Base-by-base conservation (phyloP, 2,888 invertebrate species). In the Hoplodrina blanda region DNA sequence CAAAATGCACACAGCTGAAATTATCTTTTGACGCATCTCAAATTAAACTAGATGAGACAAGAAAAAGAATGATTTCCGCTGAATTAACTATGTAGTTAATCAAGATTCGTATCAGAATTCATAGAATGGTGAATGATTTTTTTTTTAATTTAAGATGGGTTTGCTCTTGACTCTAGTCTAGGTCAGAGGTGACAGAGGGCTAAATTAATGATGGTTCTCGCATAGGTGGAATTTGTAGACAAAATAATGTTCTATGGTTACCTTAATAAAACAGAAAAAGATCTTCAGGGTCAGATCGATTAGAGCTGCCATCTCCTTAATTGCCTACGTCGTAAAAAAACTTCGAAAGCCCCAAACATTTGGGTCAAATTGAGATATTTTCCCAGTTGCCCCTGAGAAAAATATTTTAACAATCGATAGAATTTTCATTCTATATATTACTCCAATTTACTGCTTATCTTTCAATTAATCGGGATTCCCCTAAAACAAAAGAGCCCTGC, bases 201-300 rank as follows among this genome's bases (percentile, higher is more conserved):
- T 25, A 2, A 25, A 71, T 69, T 81, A 81, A 88, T 74, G 56
- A 81, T 63, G 85, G 81, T 87, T 87, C 88, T 84, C 77, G 89
- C 86, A 89, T 90, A 85, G 86, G 50, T 71, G 53, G 70, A 88
- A 93, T 92, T 89, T 84, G 89, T 90, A 92, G 92, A 92, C 93
- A 80, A 88, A 87, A 86, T 85, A 89, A 90, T 90, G 85, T 81
- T 81, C 80, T 78, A 69, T 50, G 77, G 75, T 80, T 76, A 84
- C 83, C 57, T 54, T 67, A 90, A 90, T 82, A 90, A 89, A 89
- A 91, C 84, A 71, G 62, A 85, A 85, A 87, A 2, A 60, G 54
- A 44, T 52, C n/a, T 11, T 57, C 61, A 37, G 52, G 65, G 53
- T 64, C 41, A 52, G 19, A 10, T 2, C 2, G 10, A 8, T 41